phyloP scores from a whole-genome alignment of 2,113 vertebrate genomes.

The Syngnathus typhle region DNA sequence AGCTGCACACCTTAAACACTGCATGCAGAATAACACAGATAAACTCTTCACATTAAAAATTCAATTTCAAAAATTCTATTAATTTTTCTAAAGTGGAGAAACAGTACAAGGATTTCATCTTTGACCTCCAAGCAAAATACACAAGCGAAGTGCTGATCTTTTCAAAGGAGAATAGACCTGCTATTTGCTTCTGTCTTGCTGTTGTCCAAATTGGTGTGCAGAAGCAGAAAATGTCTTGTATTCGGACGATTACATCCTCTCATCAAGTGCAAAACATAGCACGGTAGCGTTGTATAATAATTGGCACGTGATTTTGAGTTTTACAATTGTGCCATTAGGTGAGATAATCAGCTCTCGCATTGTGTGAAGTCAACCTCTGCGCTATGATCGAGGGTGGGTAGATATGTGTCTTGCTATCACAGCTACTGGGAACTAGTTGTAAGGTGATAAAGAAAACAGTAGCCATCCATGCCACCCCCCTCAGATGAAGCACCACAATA shows the following conservation, averaged over 20 bases:
- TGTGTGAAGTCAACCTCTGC: neutral
- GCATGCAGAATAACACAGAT: too few species aligned
- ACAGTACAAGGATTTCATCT: neutral
- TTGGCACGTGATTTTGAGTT: neutral
- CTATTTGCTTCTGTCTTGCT: neutral
- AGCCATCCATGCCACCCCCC: neutral
- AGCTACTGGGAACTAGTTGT: neutral
- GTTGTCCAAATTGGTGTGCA: neutral
- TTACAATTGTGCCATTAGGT: neutral
- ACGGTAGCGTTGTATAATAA: neutral
- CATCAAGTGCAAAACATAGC: neutral
- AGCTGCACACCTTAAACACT: too few species aligned
- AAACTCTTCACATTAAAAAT: too few species aligned
- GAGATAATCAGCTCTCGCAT: neutral
- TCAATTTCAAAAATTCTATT: too few species aligned
- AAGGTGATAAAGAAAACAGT: neutral
- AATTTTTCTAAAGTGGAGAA: neutral
- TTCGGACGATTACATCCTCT: neutral
- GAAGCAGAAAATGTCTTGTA: neutral
- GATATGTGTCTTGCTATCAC: neutral
- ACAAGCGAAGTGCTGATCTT: neutral
- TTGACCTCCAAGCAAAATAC: neutral
- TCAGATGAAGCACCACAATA: neutral
- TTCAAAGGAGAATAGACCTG: neutral
- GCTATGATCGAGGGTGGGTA: neutral